These are phyloP conservation scores for Lumbricus terrestris DNA, from an alignment of 2,888 invertebrate species.

Conservation along the genomic window DNA sequence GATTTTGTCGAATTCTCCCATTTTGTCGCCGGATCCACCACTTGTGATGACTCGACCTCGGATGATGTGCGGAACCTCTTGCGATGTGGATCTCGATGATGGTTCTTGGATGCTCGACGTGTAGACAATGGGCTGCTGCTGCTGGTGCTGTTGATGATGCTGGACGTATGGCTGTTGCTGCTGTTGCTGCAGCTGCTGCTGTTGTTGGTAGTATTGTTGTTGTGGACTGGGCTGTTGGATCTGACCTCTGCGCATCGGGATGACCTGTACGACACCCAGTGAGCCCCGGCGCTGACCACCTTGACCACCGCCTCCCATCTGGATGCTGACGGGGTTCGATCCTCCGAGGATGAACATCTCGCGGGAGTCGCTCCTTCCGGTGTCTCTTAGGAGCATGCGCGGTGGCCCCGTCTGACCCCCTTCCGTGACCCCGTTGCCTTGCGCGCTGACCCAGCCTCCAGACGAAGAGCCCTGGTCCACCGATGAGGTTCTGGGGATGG, in stretches of 20 bases:
- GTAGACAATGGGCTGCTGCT: background rate
- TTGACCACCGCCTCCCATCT: background rate
- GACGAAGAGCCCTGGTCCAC: background rate
- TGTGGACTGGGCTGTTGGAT: background rate
- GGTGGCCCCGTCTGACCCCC: background rate
- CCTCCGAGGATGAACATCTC: slow-evolving; percentile 18
- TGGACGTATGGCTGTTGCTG: background rate
- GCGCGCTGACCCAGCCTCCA: background rate
- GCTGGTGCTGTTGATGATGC: background rate
- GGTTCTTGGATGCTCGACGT: background rate
- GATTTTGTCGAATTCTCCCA: slow-evolving; percentile 15
- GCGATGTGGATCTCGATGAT: background rate
- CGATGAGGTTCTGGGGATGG: background rate
- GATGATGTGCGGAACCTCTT: background rate
- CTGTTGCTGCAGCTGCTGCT: background rate
- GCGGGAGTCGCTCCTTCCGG: background rate
- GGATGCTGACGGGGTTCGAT: slow-evolving; percentile 17
- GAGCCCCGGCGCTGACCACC: background rate
- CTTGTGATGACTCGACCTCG: background rate
- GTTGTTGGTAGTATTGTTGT: background rate
- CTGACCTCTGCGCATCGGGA: background rate
- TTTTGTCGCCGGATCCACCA: background rate
- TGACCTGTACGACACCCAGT: slow-evolving; percentile 1
- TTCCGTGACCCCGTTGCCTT: background rate
- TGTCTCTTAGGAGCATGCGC: background rate